Evolutionary conservation across 2,797 vertebrate genomes (phyloP), one percentile per base, ranked within the genome.

Genomic region (Nannoperca obscura): DNA sequence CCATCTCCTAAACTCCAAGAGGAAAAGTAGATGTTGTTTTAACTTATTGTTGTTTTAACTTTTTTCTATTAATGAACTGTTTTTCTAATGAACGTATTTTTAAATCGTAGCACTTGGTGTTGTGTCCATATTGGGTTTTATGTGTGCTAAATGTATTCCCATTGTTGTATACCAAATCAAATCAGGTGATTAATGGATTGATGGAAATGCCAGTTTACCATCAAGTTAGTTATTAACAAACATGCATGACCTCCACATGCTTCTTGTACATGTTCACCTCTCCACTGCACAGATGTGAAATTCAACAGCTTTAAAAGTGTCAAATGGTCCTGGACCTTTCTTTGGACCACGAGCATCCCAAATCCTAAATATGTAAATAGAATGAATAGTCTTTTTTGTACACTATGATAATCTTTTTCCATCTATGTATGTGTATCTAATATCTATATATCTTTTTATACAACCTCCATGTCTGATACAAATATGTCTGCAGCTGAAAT

Each of bases 291-390:
- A 64, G 15, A 62, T 62, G 74, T 74, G 52, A 80, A 83, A 84
- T 65, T 78, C 66, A 75, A 72, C 65, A 71, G 32, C 32, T 70
- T 59, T 66, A 30, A 78, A 76, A 62, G 42, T 62, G 34, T 3
- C 14, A 54, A 22, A 69, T 49, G 4, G 12, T n/a, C 14, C 3
- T 62, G 22, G 36, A 63, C 5, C 3, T 22, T 44, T 34, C 5
- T 15, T 44, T 49, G 15, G 24, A 68, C 40, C 24, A 6, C 0
- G 0, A 30, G 60, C 4, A 24, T 61, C 20, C 3, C 42, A 52
- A 2, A 59, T 38, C 10, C 7, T 24, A 46, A 34, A 20, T n/a
- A 46, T 53, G 7, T 15, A 65, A 38, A 55, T 40, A 49, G 3
- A 55, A 36, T 13, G 24, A 27, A 42, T 2, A 30, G 7, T 27